Base-by-base conservation (phyloP, 2,888 invertebrate genomes). In the Lamellibrachia satsuma region DNA sequence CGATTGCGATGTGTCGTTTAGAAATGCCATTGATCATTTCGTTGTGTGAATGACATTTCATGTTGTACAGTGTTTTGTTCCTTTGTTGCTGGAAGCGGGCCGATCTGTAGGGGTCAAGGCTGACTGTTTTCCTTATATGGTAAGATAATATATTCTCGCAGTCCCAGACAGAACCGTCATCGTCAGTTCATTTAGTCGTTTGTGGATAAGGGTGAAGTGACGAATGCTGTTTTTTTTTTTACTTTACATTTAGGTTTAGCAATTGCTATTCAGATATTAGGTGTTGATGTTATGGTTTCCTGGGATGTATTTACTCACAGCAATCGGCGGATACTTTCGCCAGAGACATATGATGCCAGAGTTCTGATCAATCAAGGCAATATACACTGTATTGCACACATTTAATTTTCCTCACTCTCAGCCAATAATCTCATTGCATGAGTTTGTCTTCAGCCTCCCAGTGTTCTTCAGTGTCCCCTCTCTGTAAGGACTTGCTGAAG, bases 31-130 rank as follows among this genome's bases (percentile, higher is more conserved):
- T 75, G 75, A n/a, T 75, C 75, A n/a, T 22, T 75, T 22, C 22
- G 75, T 75, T 75, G 75, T 75, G 75, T 15, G 75, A 75, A 75
- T 75, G 11, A 75, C n/a, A 22, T 75, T 75, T 75, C 75, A 75
- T 22, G n/a, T 75, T 75, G 75, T 75, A 75, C 75, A 75, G 75
- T 75, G 22, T 75, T 75, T 75, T 75, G 75, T 75, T 75, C 75
- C 75, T 75, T 75, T 22, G 75, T 75, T 75, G 75, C 75, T 75
- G 75, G 75, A 75, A 15, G 1, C 75, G 3, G 75, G n/a, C 75
- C n/a, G 22, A 75, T 75, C 4, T 75, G 75, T 15, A 75, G 3
- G 6, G 75, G 75, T 22, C 75, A 15, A 75, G 55, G 55, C 55
- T 55, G 55, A 9, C 8, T 55, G 55, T 55, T 55, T 55, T 55